Evolutionary conservation across 2,888 invertebrate genomes (phyloP).

Genomic region (Amiota communis): DNA sequence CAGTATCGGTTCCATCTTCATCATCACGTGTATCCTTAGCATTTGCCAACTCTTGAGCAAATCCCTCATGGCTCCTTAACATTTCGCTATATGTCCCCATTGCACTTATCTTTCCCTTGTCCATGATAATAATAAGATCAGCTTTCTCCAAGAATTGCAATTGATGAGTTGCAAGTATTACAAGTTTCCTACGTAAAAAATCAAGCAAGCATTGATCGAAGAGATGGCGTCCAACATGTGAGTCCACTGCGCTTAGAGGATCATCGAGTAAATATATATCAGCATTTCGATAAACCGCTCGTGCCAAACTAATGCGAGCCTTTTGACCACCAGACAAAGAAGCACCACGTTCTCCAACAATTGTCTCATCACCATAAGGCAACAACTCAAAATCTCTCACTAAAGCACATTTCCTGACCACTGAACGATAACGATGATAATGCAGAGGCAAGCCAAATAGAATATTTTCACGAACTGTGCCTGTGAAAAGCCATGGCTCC

Average conservation of each 20-base stretch:
- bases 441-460: conserved; percentile 77
- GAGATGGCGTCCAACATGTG: conserved; percentile 89
- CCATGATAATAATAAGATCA: conserved; percentile 74
- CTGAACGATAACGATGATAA: conserved; percentile 76
- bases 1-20: conserved; percentile 31
- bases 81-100: conserved; percentile 82
- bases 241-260: conserved; percentile 92
- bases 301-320: conserved; percentile 89
- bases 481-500: conserved; percentile 87
- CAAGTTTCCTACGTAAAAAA: conserved; percentile 78
- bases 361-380: conserved; percentile 77
- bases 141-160: conserved; percentile 83
- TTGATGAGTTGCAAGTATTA: conserved; percentile 88
- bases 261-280: conserved; percentile 93
- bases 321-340: conserved; percentile 91
- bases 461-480: conserved; percentile 78
- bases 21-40: conserved; percentile 70
- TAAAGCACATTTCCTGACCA: conserved; percentile 73
- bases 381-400: conserved; percentile 76
- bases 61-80: conserved; percentile 83
- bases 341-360: conserved; percentile 88
- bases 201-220: conserved; percentile 79
- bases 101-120: conserved; percentile 71
- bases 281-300: conserved; percentile 88
- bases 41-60: conserved; percentile 80